These are phyloP conservation scores for Rhea pennata DNA, from an alignment of 2,113 vertebrate genomes.

Conservation along the genomic window DNA sequence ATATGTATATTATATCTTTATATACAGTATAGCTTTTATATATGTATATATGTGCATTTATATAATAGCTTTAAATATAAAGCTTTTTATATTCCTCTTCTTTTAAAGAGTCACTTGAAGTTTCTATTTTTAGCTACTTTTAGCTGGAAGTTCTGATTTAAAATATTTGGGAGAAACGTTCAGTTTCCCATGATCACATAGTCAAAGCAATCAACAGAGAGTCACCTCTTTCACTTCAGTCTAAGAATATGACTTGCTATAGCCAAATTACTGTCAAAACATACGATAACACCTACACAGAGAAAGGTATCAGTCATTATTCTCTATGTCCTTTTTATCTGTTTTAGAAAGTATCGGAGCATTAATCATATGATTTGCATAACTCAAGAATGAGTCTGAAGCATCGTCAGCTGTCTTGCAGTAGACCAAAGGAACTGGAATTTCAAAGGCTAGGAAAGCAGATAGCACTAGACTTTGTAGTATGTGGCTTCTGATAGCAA, in stretches of 20 bases:
- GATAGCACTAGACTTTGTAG: neutral
- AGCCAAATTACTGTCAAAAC: neutral
- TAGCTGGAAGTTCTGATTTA: neutral
- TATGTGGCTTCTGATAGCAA: neutral
- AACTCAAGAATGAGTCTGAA: neutral
- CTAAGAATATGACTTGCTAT: neutral
- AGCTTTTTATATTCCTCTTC: neutral
- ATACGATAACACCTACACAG: neutral
- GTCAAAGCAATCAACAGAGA: neutral
- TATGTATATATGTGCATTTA: neutral
- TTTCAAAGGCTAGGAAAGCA: conserved; percentile 25
- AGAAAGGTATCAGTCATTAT: neutral
- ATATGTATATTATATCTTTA: neutral
- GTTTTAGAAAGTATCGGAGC: neutral
- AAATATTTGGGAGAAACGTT: neutral
- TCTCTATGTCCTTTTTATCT: neutral
- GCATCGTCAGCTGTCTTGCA: neutral
- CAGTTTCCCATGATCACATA: neutral
- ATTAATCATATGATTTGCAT: neutral
- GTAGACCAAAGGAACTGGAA: neutral
- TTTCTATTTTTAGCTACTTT: neutral
- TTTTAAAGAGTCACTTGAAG: neutral
- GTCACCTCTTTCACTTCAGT: neutral
- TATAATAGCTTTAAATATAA: neutral
- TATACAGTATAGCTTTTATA: neutral